phyloP scores from a whole-genome alignment of 1,140 invertebrate genomes.

The Acromyrmex echinatior region DNA sequence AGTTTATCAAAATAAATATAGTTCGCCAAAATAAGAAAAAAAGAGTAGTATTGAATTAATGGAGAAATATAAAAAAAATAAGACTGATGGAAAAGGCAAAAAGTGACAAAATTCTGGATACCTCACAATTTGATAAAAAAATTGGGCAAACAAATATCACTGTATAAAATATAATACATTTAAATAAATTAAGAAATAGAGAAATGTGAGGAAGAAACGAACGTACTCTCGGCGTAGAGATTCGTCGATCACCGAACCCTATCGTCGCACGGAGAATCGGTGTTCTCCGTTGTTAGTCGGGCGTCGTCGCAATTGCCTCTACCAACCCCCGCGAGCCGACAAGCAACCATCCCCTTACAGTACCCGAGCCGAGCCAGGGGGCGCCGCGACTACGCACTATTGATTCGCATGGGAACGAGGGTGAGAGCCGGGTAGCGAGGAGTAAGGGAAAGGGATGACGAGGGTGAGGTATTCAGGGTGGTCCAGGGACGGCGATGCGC shows the following conservation, averaged over 20 bases:
- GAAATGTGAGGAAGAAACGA: slow-evolving; percentile 32
- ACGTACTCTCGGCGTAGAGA: slow-evolving; percentile 69
- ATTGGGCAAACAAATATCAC: neutral
- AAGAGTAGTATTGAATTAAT: neutral
- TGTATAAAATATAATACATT: neutral
- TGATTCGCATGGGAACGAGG: slow-evolving; percentile 83
- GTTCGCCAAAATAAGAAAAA: neutral
- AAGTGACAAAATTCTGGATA: neutral
- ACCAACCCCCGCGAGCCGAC: slow-evolving; percentile 64
- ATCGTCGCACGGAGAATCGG: slow-evolving; percentile 70
- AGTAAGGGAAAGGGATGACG: slow-evolving; percentile 67
- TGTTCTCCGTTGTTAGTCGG: slow-evolving; percentile 78
- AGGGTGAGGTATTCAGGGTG: slow-evolving; percentile 69
- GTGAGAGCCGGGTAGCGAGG: slow-evolving; percentile 69
- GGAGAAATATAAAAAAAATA: neutral
- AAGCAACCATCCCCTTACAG: slow-evolving; percentile 65
- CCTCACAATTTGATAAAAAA: neutral
- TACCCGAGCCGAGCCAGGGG: slow-evolving; percentile 78
- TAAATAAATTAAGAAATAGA: slow-evolving; percentile 18
- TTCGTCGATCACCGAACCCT: slow-evolving; percentile 79
- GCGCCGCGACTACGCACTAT: slow-evolving; percentile 84
- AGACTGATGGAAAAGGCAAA: neutral
- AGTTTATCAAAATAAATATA: neutral
- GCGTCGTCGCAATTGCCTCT: slow-evolving; percentile 70
- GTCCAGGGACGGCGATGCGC: slow-evolving; percentile 68